These are phyloP conservation scores for Botrylloides violaceus DNA, from an alignment of 23 tunicate species.

Conservation along the genomic window DNA sequence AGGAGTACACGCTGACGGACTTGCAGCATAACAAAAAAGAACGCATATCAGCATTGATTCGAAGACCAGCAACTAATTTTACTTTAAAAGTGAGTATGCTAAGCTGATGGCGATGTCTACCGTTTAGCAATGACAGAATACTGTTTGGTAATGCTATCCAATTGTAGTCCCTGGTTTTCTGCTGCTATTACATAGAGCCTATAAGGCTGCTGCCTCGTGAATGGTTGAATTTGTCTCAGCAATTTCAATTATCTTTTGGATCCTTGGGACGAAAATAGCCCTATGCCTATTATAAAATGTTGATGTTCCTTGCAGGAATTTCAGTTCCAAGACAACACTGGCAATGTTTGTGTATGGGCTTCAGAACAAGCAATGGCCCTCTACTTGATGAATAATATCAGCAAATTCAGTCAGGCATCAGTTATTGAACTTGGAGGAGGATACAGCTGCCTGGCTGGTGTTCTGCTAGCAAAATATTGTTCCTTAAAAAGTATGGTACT, in stretches of 20 bases:
- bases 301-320: slow-evolving; percentile 41
- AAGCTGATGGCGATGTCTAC: too few species aligned
- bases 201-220: too few species aligned
- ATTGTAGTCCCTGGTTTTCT: too few species aligned
- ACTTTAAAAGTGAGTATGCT: neutral
- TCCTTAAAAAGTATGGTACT: slow-evolving; percentile 13
- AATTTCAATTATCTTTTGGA: too few species aligned
- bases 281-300: too few species aligned
- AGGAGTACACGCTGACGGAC: neutral
- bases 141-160: too few species aligned
- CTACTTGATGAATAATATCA: slow-evolving; percentile 36
- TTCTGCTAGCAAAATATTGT: slow-evolving; percentile 41
- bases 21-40: neutral
- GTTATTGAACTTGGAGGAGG: slow-evolving; percentile 81
- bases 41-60: neutral
- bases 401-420: slow-evolving; percentile 25
- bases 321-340: slow-evolving; percentile 52
- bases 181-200: too few species aligned
- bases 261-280: too few species aligned
- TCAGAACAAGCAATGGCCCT: slow-evolving; percentile 69
- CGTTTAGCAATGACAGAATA: too few species aligned
- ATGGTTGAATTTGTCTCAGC: too few species aligned
- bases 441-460: slow-evolving; percentile 47
- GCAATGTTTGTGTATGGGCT: slow-evolving; percentile 89
- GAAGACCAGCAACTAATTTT: neutral